These are phyloP conservation scores for Petrocephalus schoutedeni DNA, from an alignment of 2,797 vertebrate genomes.

Conservation along the genomic window DNA sequence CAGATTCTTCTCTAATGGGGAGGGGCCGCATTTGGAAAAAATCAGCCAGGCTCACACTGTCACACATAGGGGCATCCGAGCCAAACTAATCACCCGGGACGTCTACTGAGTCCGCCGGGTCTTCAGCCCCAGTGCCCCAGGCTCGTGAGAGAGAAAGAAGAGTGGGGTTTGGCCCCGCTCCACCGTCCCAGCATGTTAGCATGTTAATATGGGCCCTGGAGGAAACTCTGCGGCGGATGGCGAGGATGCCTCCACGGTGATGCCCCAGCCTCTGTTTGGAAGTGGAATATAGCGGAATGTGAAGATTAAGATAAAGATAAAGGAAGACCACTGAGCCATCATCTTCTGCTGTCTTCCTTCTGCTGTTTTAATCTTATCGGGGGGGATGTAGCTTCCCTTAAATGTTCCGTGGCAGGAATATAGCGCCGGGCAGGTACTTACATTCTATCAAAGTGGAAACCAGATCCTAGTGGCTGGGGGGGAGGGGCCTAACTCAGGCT, in stretches of 20 bases:
- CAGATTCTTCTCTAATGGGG: neutral
- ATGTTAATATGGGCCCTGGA: slow-evolving; percentile 18
- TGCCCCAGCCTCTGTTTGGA: neutral
- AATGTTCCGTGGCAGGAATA: neutral
- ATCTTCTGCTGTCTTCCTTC: neutral
- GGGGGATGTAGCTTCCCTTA: neutral
- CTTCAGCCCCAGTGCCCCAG: neutral
- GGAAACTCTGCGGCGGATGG: neutral
- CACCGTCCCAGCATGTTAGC: slow-evolving; percentile 29
- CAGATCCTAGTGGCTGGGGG: neutral
- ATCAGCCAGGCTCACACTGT: neutral
- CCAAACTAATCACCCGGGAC: too few species aligned
- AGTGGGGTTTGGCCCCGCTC: slow-evolving; percentile 21
- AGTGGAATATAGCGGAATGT: neutral
- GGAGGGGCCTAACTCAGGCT: neutral
- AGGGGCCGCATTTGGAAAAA: neutral
- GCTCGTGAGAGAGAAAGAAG: neutral
- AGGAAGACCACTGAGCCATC: neutral
- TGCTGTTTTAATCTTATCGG: neutral
- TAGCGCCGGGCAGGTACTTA: neutral
- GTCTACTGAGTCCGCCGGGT: neutral
- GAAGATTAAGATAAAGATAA: slow-evolving; percentile 4
- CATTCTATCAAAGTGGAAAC: neutral
- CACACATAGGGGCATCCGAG: too few species aligned
- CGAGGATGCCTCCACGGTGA: neutral